Base-by-base conservation (phyloP, 2,888 invertebrate species). In the Bugula neritina region DNA sequence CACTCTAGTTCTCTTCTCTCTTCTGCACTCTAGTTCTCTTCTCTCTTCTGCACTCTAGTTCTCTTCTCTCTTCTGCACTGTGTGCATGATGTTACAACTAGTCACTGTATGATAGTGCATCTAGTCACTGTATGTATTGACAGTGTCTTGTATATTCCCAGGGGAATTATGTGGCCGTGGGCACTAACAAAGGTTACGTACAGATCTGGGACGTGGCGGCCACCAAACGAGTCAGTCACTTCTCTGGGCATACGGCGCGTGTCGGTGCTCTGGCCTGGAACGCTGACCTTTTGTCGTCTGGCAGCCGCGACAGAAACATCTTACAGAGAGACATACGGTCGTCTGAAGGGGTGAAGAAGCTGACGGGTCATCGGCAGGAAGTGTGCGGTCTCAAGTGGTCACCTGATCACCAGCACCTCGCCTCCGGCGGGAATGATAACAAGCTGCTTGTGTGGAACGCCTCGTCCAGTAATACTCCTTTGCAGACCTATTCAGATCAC, bases 361-460 rank as follows among this genome's bases (percentile, higher is more conserved):
- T 98, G n/a, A 90, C 90, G 54, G 94, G 93, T 0, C 98, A 98
- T 82, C 88, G 92, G 71, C 97, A 98, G 85, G 98, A 99, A 86
- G 88, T 89, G 71, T 98, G 98, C 86, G 98, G 98, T 0, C 86
- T 99, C 69, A 97, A 97, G 84, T 98, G 97, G 97, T 98, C 97
- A 0, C 94, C 96, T 0, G 98, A 99, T 85, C 94, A 94, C 78
- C 94, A 95, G 85, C 94, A 94, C 82, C 86, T 99, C 72, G 99
- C 99, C 0, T 96, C 96, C 52, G 99, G 99, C 52, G 99, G 98
- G 72, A 99, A 99, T 84, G 99, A 99, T 85, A 96, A 96, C 87
- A 90, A 93, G 80, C 87, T 96, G 71, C 91, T 93, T 84, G 93
- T 96, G 5, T 96, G 95, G 95, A 89, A 89, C 82, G 87, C 92